Evolutionary conservation across 2,888 invertebrate genomes (phyloP).

Genomic region (Cryptosula pallasiana): DNA sequence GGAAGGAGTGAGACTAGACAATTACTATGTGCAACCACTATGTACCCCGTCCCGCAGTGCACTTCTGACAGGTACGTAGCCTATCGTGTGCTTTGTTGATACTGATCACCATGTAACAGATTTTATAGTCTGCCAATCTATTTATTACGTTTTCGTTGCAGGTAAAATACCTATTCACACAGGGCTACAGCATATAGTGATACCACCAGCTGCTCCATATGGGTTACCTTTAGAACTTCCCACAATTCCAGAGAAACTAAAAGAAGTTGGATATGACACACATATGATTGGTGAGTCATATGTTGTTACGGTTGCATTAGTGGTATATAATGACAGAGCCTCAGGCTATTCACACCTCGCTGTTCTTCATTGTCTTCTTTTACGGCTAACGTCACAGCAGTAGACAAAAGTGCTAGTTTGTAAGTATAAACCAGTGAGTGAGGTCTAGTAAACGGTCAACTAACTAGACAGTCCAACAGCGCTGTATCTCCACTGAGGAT

Average conservation of each 20-base stretch:
- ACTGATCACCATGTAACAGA: not conserved
- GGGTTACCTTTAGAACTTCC: conserved; percentile 21
- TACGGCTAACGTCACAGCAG: too few relatives aligned
- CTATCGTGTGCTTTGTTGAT: too few relatives aligned
- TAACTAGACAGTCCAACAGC: too few relatives aligned
- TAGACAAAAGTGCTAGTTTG: too few relatives aligned
- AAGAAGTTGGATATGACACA: conserved; percentile 24
- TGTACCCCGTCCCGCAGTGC: conserved; percentile 29
- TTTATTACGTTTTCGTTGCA: not conserved
- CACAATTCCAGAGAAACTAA: conserved; percentile 23
- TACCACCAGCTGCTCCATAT: not conserved
- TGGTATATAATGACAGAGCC: too few relatives aligned
- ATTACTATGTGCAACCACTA: conserved; percentile 28
- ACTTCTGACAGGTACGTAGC: conserved; percentile 27
- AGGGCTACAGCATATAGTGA: conserved; percentile 25
- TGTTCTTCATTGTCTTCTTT: too few relatives aligned
- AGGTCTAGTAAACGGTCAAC: too few relatives aligned
- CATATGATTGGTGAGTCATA: conserved; percentile 26
- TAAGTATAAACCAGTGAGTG: too few relatives aligned
- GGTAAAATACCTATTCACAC: conserved; percentile 29
- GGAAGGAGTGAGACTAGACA: conserved; percentile 26
- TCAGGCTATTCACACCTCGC: too few relatives aligned
- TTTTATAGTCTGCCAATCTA: not conserved
- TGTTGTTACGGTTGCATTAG: too few relatives aligned
- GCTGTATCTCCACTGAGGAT: too few relatives aligned